phyloP scores from a whole-genome alignment of 2,797 vertebrate species.

The Chromobotia macracanthus region DNA sequence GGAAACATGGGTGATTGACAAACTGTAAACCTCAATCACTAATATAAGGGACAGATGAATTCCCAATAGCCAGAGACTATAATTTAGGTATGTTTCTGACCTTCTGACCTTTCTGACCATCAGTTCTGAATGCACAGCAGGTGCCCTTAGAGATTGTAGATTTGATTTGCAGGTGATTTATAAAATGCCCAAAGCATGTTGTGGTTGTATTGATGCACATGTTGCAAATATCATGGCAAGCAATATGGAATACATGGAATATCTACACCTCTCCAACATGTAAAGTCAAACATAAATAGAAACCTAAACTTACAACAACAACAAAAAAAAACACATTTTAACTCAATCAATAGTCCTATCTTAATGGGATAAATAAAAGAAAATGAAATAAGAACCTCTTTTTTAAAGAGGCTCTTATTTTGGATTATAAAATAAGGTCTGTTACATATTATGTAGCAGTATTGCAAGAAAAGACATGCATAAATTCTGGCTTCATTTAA shows the following conservation, averaged over 20 bases:
- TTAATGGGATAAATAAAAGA: background rate
- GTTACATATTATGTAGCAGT: background rate
- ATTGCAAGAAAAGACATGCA: background rate
- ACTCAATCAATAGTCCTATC: background rate
- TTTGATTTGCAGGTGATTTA: conserved; percentile 20
- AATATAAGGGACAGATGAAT: conserved; percentile 44
- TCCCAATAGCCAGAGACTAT: conserved; percentile 23
- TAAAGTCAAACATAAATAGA: too few relatives aligned
- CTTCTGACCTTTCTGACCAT: conserved; percentile 52
- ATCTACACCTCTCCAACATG: too few relatives aligned
- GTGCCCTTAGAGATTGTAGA: conserved; percentile 34
- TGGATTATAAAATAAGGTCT: background rate
- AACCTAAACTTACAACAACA: background rate
- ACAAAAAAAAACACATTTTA: background rate
- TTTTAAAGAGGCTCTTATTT: background rate
- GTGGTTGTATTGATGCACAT: background rate
- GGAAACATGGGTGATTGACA: conserved; percentile 50
- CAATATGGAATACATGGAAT: too few relatives aligned
- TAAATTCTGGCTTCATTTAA: background rate
- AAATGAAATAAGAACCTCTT: too few relatives aligned
- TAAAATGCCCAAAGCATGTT: background rate
- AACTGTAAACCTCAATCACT: conserved; percentile 39
- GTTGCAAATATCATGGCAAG: conserved; percentile 1
- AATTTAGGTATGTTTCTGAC: conserved; percentile 39
- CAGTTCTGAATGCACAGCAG: conserved; percentile 40